Percentiles rank a stretch among this genome's conserved stretches.
phyloP scores from a whole-genome alignment of 2,113 vertebrate genomes.

The Pimephales promelas region DNA sequence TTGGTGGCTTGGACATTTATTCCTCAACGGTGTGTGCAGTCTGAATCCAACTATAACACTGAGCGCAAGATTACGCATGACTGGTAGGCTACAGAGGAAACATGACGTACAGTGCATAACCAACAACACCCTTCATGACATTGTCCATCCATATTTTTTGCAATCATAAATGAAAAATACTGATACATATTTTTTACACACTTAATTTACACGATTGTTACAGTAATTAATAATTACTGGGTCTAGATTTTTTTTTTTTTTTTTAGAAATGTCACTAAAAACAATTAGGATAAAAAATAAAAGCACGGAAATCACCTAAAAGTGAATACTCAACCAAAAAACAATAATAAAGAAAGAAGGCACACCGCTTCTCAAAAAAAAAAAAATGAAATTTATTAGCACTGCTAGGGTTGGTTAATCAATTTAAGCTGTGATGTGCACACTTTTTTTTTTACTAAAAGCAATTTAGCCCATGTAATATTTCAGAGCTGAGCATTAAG shows the following conservation, averaged over 20 bases:
- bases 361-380: no score
- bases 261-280: no score
- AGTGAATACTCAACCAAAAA: no score
- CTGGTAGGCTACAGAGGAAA: conserved; percentile 7
- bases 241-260: no score
- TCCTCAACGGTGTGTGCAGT: background rate
- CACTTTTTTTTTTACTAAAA: background rate
- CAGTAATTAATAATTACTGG: no score
- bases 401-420: no score
- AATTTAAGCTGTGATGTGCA: no score
- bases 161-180: background rate
- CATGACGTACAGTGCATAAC: conserved; percentile 21
- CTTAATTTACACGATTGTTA: background rate
- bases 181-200: background rate
- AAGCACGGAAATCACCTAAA: no score
- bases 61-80: conserved; percentile 27
- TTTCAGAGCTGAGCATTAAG: background rate
- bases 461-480: background rate
- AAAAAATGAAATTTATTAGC: no score
- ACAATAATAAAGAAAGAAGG: no score
- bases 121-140: conserved; percentile 21
- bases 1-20: background rate
- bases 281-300: no score
- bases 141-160: background rate
- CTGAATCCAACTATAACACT: background rate